Base-by-base conservation (phyloP, 1,140 invertebrate species). In the Drosophila burlai region DNA sequence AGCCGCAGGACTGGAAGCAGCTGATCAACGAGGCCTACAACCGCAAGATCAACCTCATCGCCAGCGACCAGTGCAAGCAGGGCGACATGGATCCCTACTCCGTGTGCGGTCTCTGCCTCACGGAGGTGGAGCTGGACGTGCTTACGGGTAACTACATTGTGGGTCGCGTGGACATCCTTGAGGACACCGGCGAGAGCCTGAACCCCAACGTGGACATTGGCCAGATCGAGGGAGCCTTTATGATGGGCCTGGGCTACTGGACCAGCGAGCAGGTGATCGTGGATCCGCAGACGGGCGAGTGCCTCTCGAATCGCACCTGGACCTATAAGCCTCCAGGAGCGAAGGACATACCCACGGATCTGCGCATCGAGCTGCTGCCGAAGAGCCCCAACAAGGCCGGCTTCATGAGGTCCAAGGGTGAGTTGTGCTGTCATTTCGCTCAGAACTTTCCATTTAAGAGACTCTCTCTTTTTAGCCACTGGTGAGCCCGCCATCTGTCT, bases 181-280 rank as follows among this genome's bases (percentile, higher is more conserved):
- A 97, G 92, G 97, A 97, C 89, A 94, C 95, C 5, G 97, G 96
- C 4, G 93, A 94, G 63, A 96, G 96, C 92, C 92, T 97, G 58
- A 97, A 95, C 92, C 97, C 96, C 13, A 93, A 95, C 78, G 93
- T 97, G 36, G 97, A 98, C 93, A 93, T 98, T 63, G 97, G 97
- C 45, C 97, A 99, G 94, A 93, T 95, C 69, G 91, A 93, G 24
- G 97, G 97, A 16, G 96, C 96, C 2, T 97, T 97, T 86, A 94
- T 97, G 4, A 97, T 98, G 96, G 97, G 97, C 4, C 74, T 97
- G 3, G 97, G 97, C 38, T 96, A 97, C 84, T 97, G 95, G 94
- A 95, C 96, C 1, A 94, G 93, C 4, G 97, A 98, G 92, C 93
- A 96, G 61, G 85, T 97, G 31, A 93, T 95, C 0, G 96, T 95